Percentiles rank a stretch among this genome's conserved stretches.
Conservation (phyloP, 2,797 vertebrate genomes). For the Lateolabrax maculatus region DNA sequence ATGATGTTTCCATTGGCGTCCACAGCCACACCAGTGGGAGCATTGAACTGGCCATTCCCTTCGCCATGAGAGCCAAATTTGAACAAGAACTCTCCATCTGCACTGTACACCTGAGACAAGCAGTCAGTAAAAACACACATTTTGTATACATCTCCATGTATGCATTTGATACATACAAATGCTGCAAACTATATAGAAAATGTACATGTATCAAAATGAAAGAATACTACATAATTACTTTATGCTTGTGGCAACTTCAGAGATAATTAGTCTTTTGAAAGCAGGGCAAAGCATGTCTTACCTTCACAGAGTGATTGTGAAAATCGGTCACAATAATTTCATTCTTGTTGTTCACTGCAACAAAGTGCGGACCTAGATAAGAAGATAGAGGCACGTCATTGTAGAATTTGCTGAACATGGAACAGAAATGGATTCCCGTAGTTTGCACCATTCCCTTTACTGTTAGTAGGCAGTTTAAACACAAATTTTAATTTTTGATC, state of each 20-base stretch:
- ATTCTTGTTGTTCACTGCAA: slow-evolving; percentile 98
- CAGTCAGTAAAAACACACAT: background rate
- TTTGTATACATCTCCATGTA: background rate
- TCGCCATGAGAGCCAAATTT: slow-evolving; percentile 98
- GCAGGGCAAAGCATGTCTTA: slow-evolving; percentile 66
- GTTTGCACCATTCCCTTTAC: background rate
- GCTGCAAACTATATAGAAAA: background rate
- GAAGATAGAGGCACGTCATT: slow-evolving; percentile 10
- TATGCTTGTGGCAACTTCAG: background rate
- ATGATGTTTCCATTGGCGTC: slow-evolving; percentile 97
- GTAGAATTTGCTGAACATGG: background rate
- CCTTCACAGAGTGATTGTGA: slow-evolving; percentile 99
- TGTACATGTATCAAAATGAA: background rate
- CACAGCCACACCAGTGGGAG: slow-evolving; percentile 95
- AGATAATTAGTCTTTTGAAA: background rate
- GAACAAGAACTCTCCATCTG: slow-evolving; percentile 96
- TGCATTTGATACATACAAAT: background rate
- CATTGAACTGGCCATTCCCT: slow-evolving; percentile 98
- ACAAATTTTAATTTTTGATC: slow-evolving; percentile 12
- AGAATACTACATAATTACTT: background rate
- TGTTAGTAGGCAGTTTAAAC: slow-evolving; percentile 37
- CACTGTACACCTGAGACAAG: slow-evolving; percentile 91
- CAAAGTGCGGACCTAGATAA: slow-evolving; percentile 94
- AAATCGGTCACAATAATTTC: slow-evolving; percentile 98
- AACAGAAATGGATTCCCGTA: background rate